Conservation (phyloP, 2,797 vertebrate species). For the Erpetoichthys calabaricus region DNA sequence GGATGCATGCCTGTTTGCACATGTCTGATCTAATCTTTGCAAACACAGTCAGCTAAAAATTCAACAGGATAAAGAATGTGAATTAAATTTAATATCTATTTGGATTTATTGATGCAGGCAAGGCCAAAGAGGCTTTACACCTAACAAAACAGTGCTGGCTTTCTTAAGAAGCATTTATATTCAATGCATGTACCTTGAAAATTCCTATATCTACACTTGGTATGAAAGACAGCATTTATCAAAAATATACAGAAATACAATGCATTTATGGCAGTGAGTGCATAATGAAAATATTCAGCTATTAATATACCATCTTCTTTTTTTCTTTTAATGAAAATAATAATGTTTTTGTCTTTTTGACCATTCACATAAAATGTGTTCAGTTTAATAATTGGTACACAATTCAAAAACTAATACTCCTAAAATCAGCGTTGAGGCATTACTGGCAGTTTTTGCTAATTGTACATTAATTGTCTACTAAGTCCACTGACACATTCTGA, state of each 20-base stretch:
- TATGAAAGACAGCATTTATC: slow-evolving; percentile 11
- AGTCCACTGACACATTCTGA: too few species aligned
- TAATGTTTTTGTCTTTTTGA: too few species aligned
- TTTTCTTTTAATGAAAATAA: too few species aligned
- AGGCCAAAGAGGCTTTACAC: neutral
- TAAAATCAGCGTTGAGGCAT: too few species aligned
- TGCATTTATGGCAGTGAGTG: too few species aligned
- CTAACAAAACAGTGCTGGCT: neutral
- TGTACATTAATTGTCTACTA: too few species aligned
- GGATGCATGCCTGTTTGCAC: neutral
- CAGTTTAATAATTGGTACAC: too few species aligned
- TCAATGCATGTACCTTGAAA: neutral
- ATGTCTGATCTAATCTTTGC: neutral
- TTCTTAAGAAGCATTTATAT: slow-evolving; percentile 7
- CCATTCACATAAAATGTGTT: too few species aligned
- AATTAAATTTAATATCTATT: neutral
- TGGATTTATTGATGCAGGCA: neutral
- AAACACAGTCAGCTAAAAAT: neutral
- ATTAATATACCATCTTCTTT: too few species aligned
- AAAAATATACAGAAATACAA: slow-evolving; percentile 3
- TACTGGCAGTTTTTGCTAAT: too few species aligned
- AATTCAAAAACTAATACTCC: too few species aligned
- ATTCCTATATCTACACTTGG: slow-evolving; percentile 4
- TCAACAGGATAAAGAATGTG: neutral
- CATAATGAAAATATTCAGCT: too few species aligned